Conservation (phyloP, 2,797 vertebrate species). For the Crocidura indochinensis region DNA sequence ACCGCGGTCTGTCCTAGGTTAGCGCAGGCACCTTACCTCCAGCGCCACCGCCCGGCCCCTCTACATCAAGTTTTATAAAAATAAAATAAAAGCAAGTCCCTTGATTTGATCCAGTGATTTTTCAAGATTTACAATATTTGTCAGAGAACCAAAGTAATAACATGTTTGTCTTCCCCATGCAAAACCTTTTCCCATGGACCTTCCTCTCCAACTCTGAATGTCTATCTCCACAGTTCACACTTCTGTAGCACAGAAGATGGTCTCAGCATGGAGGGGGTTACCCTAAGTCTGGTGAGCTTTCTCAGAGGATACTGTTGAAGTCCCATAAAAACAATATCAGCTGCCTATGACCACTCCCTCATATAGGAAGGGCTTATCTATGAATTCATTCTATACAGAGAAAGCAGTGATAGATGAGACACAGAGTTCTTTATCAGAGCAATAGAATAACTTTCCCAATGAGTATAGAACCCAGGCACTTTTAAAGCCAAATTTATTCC, state of each 20-base stretch:
- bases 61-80: no score
- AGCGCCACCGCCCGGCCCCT: no score
- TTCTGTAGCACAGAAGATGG: no score
- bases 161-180: not conserved
- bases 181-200: not conserved
- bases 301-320: not conserved
- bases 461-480: not conserved
- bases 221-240: no score
- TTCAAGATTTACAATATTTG: not conserved
- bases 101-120: conserved; percentile 5
- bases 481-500: conserved; percentile 13
- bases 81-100: not conserved
- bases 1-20: no score
- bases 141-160: not conserved
- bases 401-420: conserved; percentile 10
- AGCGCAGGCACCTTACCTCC: no score
- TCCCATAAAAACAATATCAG: not conserved
- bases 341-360: not conserved
- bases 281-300: not conserved
- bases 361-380: not conserved
- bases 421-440: not conserved
- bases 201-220: no score
- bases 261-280: no score
- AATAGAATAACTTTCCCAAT: not conserved
- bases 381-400: conserved; percentile 35